These are phyloP conservation scores for Bombus sibiricus DNA, from an alignment of 1,140 invertebrate genomes.

Conservation along the genomic window DNA sequence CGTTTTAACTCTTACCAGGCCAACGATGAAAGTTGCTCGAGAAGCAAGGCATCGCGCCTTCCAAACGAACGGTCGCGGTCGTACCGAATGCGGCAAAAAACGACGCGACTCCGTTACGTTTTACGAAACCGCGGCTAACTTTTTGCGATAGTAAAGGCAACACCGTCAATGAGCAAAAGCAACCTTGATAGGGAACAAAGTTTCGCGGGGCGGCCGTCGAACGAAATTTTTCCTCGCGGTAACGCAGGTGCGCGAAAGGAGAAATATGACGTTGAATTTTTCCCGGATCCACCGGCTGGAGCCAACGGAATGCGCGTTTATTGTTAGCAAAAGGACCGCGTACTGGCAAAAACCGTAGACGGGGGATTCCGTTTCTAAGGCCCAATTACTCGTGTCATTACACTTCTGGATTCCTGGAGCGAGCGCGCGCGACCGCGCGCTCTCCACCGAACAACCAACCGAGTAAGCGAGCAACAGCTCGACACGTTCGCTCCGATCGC, in stretches of 20 bases:
- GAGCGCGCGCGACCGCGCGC: constrained; percentile 26
- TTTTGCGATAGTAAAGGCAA: not conserved
- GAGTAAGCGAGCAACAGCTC: not conserved
- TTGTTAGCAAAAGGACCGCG: constrained; percentile 68
- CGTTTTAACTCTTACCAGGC: not conserved
- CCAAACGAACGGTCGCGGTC: not conserved
- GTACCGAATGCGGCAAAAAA: not conserved
- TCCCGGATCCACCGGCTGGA: constrained; percentile 20
- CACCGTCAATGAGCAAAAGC: not conserved
- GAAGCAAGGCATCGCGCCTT: not conserved
- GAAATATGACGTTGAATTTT: constrained; percentile 49
- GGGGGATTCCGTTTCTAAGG: constrained; percentile 68
- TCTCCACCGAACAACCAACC: not conserved
- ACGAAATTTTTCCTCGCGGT: constrained; percentile 2
- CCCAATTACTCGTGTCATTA: constrained; percentile 71
- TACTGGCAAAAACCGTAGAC: constrained; percentile 46
- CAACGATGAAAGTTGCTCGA: not conserved
- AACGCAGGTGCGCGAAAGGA: constrained; percentile 30
- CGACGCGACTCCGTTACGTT: not conserved
- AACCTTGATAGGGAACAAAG: not conserved
- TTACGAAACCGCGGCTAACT: not conserved
- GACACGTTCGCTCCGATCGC: not conserved
- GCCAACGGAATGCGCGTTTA: constrained; percentile 61
- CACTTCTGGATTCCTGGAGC: constrained; percentile 68
- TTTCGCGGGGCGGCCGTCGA: not conserved